Conservation (phyloP, 2,797 vertebrate genomes). For the Odontamblyopus rebecca region DNA sequence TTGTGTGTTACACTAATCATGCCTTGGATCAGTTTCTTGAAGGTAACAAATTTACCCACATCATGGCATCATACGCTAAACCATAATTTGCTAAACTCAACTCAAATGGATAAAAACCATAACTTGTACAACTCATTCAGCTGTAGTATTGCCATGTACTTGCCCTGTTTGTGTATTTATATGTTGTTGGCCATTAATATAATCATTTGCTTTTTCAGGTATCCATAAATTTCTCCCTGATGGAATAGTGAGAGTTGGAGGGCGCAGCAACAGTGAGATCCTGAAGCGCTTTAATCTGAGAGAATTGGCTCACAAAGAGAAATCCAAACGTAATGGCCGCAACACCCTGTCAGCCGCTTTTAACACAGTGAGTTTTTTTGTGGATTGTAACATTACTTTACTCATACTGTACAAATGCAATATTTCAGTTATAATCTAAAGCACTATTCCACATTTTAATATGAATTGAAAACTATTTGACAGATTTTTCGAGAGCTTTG, state of each 20-base stretch:
- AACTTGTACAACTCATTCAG: neutral
- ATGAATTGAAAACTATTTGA: neutral
- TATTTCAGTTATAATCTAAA: neutral
- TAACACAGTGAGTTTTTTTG: conserved; percentile 67
- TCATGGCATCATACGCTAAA: neutral
- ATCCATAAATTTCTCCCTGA: conserved; percentile 78
- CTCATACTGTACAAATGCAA: neutral
- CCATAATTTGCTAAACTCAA: neutral
- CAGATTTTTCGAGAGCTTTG: conserved; percentile 79
- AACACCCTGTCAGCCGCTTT: conserved; percentile 71
- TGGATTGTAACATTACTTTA: neutral
- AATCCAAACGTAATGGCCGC: conserved; percentile 62
- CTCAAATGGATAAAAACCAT: neutral
- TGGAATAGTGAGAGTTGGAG: conserved; percentile 88
- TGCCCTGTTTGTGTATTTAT: neutral
- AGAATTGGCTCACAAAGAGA: conserved; percentile 71
- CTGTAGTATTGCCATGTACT: neutral
- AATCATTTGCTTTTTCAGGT: conserved; percentile 65
- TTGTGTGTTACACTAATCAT: conserved; percentile 97
- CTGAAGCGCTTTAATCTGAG: conserved; percentile 84
- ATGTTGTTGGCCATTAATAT: neutral
- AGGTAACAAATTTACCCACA: conserved; percentile 74
- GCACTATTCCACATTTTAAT: neutral
- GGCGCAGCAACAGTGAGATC: conserved; percentile 87
- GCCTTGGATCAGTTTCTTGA: conserved; percentile 98